Percentiles rank a stretch among this genome's conserved stretches.
phyloP scores from a whole-genome alignment of 37 sponge, comb jelly and placozoan genomes.

The Aplysina aerophoba region DNA sequence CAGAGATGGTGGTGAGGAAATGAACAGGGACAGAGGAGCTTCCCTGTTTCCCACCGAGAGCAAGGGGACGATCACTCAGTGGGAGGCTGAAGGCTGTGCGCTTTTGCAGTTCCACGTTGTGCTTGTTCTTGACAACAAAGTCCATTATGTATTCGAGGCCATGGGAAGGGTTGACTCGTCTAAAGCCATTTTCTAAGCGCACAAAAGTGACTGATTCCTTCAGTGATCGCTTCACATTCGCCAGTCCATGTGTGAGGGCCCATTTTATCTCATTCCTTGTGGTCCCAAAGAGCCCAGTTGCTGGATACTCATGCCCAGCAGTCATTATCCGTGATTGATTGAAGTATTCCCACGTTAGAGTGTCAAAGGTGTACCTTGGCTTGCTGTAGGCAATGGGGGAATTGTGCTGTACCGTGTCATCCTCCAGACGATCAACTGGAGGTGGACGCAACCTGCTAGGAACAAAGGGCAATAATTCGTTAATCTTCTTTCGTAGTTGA shows the following conservation, averaged over 20 bases:
- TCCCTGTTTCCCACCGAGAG: no score
- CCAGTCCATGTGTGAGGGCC: conserved; percentile 56
- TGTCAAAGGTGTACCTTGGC: conserved; percentile 62
- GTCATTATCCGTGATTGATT: conserved; percentile 75
- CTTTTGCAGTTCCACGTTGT: conserved; percentile 30
- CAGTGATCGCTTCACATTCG: background rate
- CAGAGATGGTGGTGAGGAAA: conserved; percentile 33
- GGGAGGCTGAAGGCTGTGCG: conserved; percentile 57
- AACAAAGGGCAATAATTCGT: conserved; percentile 44
- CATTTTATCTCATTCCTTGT: conserved; percentile 58
- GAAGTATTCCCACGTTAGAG: conserved; percentile 75
- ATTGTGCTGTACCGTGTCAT: background rate
- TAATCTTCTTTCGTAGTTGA: background rate
- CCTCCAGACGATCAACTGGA: background rate
- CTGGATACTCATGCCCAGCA: conserved; percentile 53
- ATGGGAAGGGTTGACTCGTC: conserved; percentile 67
- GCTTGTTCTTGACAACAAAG: conserved; percentile 41
- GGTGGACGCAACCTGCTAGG: conserved; percentile 52
- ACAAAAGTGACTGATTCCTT: conserved; percentile 54
- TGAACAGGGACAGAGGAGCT: background rate
- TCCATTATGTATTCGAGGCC: conserved; percentile 80
- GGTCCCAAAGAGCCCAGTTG: conserved; percentile 60
- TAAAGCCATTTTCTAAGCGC: conserved; percentile 67
- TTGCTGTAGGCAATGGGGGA: conserved; percentile 21
- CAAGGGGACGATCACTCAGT: background rate